Evolutionary conservation across 2,113 vertebrate genomes (phyloP).

Genomic region (Myotis davidii): DNA sequence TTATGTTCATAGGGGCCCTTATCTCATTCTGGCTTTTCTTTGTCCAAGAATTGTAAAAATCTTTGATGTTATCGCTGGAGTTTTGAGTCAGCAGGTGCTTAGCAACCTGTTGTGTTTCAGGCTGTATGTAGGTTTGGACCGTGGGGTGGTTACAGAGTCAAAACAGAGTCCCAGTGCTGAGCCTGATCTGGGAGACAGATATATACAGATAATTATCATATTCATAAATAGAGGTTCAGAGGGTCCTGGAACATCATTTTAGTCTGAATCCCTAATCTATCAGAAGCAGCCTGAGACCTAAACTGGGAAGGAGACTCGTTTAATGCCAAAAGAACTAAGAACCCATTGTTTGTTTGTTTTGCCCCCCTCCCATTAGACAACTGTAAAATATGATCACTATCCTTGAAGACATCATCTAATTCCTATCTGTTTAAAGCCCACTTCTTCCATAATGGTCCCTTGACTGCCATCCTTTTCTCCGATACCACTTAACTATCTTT

Average conservation of each 20-base stretch:
- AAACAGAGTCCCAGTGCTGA: background rate
- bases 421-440: background rate
- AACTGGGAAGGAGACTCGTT: background rate
- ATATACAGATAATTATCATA: constrained; percentile 19
- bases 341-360: background rate
- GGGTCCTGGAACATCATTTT: constrained; percentile 44
- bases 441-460: background rate
- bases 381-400: background rate
- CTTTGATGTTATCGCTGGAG: constrained; percentile 23
- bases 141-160: constrained; percentile 27
- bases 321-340: background rate
- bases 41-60: constrained; percentile 17
- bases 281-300: background rate
- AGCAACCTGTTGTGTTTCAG: constrained; percentile 24
- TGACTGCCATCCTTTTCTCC: background rate
- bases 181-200: background rate
- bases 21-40: constrained; percentile 29
- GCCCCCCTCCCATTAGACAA: background rate
- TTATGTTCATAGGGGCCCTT: background rate
- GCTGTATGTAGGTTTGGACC: background rate
- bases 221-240: background rate
- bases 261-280: background rate
- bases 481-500: background rate
- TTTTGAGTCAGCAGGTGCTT: constrained; percentile 53
- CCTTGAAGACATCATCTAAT: background rate